Evolutionary conservation across 1,140 invertebrate species (phyloP).

Genomic region (Rhopalosiphum maidis): DNA sequence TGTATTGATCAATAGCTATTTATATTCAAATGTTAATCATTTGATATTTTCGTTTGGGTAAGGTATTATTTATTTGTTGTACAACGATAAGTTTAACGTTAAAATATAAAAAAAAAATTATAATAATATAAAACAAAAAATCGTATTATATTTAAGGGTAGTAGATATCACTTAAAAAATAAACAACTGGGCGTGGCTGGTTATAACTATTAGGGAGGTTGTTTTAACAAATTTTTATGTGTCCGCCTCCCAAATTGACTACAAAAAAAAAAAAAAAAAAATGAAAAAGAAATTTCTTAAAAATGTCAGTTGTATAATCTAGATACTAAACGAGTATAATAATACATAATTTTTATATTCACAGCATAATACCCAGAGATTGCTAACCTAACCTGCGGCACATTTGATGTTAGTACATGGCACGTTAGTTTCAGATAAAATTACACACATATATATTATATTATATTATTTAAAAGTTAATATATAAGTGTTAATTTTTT

Average conservation of each 20-base stretch:
- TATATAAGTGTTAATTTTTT: too few species aligned
- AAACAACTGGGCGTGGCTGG: not conserved
- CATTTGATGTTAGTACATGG: too few species aligned
- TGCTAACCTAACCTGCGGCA: too few species aligned
- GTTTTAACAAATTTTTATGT: not conserved
- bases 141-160: not conserved
- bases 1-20: not conserved
- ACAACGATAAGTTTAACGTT: not conserved
- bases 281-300: not conserved
- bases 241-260: not conserved
- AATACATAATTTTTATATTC: not conserved
- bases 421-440: too few species aligned
- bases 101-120: not conserved
- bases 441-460: too few species aligned
- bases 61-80: not conserved
- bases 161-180: not conserved
- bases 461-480: too few species aligned
- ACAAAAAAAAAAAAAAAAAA: not conserved
- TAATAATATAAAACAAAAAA: not conserved
- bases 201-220: not conserved
- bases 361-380: not conserved
- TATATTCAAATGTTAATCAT: not conserved
- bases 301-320: not conserved
- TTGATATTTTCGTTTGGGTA: not conserved
- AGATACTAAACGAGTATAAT: not conserved